Evolutionary conservation across 2,888 invertebrate species (phyloP).

Genomic region (Odiellus spinosus): DNA sequence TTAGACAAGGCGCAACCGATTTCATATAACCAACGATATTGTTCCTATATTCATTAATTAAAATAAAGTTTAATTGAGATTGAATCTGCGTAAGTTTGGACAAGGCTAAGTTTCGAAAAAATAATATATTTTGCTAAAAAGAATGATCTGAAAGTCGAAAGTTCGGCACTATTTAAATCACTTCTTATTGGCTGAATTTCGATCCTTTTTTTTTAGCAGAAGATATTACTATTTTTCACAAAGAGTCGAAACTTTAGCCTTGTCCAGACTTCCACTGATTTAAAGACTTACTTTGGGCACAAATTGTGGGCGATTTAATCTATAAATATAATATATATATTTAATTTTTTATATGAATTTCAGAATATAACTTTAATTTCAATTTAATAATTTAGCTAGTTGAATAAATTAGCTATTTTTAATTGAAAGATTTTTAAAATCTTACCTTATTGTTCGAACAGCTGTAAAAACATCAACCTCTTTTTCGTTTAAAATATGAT

Average conservation of each 20-base stretch:
- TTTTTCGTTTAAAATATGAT: constrained; percentile 6
- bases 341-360: neutral
- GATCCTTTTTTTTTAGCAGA: too few species aligned
- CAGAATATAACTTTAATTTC: neutral
- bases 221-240: too few species aligned
- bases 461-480: constrained; percentile 13
- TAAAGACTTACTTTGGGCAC: neutral
- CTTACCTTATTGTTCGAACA: constrained; percentile 11
- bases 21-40: constrained; percentile 16
- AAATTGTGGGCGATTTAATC: neutral
- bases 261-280: too few species aligned
- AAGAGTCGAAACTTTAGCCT: too few species aligned
- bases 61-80: neutral
- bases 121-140: neutral
- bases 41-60: constrained; percentile 9
- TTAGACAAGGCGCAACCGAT: constrained; percentile 9
- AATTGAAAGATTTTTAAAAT: too few species aligned
- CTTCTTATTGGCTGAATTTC: too few species aligned
- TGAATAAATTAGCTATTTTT: constrained; percentile 9
- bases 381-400: constrained; percentile 1
- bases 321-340: neutral
- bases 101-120: neutral
- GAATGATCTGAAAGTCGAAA: neutral
- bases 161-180: too few species aligned
- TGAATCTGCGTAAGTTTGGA: neutral